Percentiles rank a stretch among this genome's conserved stretches.
phyloP scores from a whole-genome alignment of 2,113 vertebrate species.

The Upupa epops region DNA sequence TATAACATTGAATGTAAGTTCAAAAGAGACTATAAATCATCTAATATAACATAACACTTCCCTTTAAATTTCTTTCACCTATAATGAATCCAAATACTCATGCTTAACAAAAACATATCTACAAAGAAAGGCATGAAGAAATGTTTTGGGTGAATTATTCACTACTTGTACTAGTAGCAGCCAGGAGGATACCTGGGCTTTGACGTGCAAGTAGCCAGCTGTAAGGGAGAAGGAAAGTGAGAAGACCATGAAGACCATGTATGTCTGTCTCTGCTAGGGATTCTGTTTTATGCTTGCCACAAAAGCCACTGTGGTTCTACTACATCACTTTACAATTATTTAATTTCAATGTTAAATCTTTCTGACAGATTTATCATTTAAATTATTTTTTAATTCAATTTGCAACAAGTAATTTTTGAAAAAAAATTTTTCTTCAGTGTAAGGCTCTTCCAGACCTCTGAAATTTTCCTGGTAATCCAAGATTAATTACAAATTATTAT shows the following conservation, averaged over 20 bases:
- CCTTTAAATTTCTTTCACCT: background rate
- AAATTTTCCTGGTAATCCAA: background rate
- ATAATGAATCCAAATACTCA: background rate
- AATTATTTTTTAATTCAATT: background rate
- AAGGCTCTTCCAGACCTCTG: background rate
- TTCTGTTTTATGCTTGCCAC: background rate
- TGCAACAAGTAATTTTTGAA: fast-evolving
- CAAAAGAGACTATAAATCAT: background rate
- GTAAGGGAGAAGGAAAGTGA: background rate
- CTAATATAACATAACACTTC: background rate
- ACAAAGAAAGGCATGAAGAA: background rate
- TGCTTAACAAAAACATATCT: background rate
- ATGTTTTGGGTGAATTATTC: background rate
- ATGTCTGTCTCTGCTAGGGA: background rate
- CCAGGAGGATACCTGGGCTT: background rate
- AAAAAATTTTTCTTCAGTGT: fast-evolving
- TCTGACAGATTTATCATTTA: background rate
- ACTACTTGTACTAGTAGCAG: background rate
- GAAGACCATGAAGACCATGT: background rate
- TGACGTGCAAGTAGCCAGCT: background rate
- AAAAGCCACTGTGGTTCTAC: background rate
- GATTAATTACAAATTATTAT: background rate
- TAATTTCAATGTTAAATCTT: background rate
- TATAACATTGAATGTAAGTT: background rate
- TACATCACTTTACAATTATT: background rate